Evolutionary conservation across 1,140 invertebrate species (phyloP).

Genomic region (Littorina saxatilis): DNA sequence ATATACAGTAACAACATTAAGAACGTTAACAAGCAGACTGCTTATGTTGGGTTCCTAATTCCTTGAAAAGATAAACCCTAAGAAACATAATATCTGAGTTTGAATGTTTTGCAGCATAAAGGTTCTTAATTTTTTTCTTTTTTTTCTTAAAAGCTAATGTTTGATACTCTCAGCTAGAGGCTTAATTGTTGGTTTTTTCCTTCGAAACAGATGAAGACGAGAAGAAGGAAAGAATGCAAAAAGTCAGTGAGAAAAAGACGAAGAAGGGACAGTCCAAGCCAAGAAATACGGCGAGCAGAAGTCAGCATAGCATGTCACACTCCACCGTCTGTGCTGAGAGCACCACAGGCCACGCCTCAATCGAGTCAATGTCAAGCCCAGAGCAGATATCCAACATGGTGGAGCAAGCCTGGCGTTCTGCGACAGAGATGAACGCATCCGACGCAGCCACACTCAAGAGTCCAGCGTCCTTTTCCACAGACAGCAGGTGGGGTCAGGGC

Average conservation of each 20-base stretch:
- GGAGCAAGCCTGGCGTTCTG: neutral
- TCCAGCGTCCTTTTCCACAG: neutral
- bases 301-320: neutral
- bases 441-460: neutral
- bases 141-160: too few relatives aligned
- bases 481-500: neutral
- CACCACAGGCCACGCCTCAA: neutral
- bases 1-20: too few relatives aligned
- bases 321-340: neutral
- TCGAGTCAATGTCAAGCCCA: neutral
- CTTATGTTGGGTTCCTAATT: too few relatives aligned
- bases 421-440: neutral
- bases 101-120: too few relatives aligned
- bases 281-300: neutral
- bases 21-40: too few relatives aligned
- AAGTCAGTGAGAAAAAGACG: constrained; percentile 1
- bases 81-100: too few relatives aligned
- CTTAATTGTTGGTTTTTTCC: too few relatives aligned
- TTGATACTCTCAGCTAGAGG: too few relatives aligned
- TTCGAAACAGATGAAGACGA: constrained; percentile 31
- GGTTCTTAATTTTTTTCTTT: too few relatives aligned
- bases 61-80: too few relatives aligned
- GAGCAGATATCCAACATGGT: neutral
- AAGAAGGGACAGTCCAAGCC: neutral
- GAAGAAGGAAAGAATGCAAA: constrained; percentile 11